A percentile compares a stretch with the other conserved stretches of the same genome.
Conservation (phyloP, 1,140 invertebrate species). For the Hylaeus anthracinus region DNA sequence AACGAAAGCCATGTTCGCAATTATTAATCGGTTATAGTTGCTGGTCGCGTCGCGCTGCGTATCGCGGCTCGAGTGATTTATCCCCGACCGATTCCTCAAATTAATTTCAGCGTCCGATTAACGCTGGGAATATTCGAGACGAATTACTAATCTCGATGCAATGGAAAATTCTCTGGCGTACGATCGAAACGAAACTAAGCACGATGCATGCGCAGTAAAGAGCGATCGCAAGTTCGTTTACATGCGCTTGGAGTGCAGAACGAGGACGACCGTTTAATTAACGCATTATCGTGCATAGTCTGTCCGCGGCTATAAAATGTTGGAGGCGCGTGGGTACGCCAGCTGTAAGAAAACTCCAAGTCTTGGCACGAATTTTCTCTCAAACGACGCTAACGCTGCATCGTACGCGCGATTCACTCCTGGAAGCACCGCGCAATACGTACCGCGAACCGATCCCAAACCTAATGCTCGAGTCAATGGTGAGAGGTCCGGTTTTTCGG, state of each 20-base stretch:
- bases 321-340: not conserved
- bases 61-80: slow-evolving; percentile 15
- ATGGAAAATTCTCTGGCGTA: slow-evolving; percentile 36
- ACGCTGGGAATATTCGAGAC: too few species aligned
- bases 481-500: too few species aligned
- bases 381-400: not conserved
- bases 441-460: too few species aligned
- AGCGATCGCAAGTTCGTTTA: slow-evolving; percentile 12
- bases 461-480: too few species aligned
- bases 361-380: not conserved
- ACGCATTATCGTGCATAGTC: slow-evolving; percentile 47
- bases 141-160: not conserved
- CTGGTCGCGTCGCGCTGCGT: not conserved
- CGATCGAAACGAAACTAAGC: slow-evolving; percentile 1
- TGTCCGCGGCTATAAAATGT: slow-evolving; percentile 38
- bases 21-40: slow-evolving; percentile 25
- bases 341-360: not conserved
- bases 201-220: not conserved
- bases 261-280: slow-evolving; percentile 6
- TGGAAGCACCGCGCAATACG: too few species aligned
- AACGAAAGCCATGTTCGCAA: not conserved
- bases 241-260: not conserved
- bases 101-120: slow-evolving; percentile 17
- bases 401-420: too few species aligned
- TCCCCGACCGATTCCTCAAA: slow-evolving; percentile 7